Conservation (phyloP, 2,113 vertebrate species). For the Prunella himalayana region DNA sequence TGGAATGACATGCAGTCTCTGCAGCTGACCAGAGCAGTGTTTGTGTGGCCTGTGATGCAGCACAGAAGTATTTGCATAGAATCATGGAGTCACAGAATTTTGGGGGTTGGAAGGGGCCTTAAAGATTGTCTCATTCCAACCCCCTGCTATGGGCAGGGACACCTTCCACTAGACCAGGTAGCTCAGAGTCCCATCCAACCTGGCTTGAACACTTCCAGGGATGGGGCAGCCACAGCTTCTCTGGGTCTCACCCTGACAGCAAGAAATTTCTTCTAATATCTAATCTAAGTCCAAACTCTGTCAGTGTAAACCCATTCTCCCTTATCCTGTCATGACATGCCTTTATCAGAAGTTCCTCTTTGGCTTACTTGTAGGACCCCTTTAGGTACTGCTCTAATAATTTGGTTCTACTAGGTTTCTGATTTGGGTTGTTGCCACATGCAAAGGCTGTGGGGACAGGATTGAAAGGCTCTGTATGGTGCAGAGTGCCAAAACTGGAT, state of each 20-base stretch:
- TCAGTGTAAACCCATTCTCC: neutral
- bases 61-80: neutral
- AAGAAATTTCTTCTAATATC: neutral
- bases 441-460: neutral
- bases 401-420: neutral
- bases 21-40: neutral
- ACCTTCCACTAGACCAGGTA: neutral
- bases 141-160: too few relatives aligned
- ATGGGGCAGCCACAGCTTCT: neutral
- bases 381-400: neutral
- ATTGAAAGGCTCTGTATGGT: neutral
- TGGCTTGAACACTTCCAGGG: neutral
- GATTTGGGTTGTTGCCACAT: fast-evolving
- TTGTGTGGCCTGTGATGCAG: neutral
- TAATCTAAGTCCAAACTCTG: neutral
- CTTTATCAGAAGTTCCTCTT: neutral
- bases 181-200: neutral
- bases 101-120: neutral
- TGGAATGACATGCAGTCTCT: neutral
- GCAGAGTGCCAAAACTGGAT: neutral
- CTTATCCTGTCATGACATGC: neutral
- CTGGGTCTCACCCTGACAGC: neutral
- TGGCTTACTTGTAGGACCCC: neutral
- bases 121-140: neutral
- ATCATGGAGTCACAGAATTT: neutral